Conservation (phyloP, 2,797 vertebrate genomes). For the Huso huso region DNA sequence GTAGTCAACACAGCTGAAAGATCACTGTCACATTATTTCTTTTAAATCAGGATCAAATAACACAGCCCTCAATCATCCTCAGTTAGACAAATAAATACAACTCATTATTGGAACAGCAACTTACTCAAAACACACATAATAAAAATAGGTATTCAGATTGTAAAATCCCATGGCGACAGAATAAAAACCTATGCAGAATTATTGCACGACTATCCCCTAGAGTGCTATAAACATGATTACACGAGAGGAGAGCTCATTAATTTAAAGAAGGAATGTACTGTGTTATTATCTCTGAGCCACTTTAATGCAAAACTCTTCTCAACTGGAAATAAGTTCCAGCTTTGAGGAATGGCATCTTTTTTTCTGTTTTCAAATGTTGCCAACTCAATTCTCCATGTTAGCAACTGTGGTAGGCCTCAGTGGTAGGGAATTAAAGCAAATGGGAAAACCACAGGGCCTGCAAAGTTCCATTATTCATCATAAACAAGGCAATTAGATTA, state of each 20-base stretch:
- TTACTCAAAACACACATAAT: too few species aligned
- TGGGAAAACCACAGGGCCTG: conserved; percentile 29
- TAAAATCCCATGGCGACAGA: not conserved
- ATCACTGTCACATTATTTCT: too few species aligned
- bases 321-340: too few species aligned
- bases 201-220: not conserved
- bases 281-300: not conserved
- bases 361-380: conserved; percentile 12
- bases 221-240: not conserved
- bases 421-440: conserved; percentile 24
- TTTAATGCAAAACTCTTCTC: too few species aligned
- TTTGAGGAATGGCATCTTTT: too few species aligned
- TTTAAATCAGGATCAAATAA: too few species aligned
- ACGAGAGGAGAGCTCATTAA: not conserved
- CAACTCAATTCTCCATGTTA: conserved; percentile 8
- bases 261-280: not conserved
- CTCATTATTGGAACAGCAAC: too few species aligned
- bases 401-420: conserved; percentile 9
- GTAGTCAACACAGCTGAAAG: too few species aligned
- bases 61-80: too few species aligned
- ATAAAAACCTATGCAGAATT: not conserved
- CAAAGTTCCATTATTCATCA: conserved; percentile 30
- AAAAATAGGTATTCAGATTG: too few species aligned
- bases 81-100: too few species aligned
- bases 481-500: conserved; percentile 44